A percentile compares a stretch with the other conserved stretches of the same genome.
Conservation (phyloP, 2,888 invertebrate species). For the Eilema caniola region DNA sequence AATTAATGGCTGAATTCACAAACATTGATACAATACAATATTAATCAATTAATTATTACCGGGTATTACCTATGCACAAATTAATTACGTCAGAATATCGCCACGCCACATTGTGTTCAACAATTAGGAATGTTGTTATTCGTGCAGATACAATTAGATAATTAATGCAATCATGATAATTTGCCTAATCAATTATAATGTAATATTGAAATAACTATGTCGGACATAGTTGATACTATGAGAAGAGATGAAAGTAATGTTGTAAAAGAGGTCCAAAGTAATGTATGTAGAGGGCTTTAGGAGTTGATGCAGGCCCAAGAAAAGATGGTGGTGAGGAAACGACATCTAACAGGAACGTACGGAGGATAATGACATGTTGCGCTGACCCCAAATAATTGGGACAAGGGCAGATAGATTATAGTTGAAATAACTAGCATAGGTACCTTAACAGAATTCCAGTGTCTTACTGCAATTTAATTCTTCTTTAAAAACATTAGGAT, state of each 20-base stretch:
- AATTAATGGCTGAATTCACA: conserved; percentile 25
- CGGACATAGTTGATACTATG: too few relatives aligned
- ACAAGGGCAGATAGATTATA: too few relatives aligned
- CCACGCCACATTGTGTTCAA: background rate
- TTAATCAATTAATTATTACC: conserved; percentile 26
- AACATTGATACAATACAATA: conserved; percentile 31
- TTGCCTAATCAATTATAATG: background rate
- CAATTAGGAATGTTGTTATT: background rate
- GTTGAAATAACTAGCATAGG: background rate
- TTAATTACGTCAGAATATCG: conserved; percentile 3
- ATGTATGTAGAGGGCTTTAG: too few relatives aligned
- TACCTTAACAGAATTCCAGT: too few relatives aligned
- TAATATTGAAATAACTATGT: background rate
- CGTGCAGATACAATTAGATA: background rate
- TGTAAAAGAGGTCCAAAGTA: too few relatives aligned
- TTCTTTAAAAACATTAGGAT: too few relatives aligned
- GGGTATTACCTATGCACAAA: background rate
- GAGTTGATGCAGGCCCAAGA: too few relatives aligned
- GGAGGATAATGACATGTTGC: too few relatives aligned
- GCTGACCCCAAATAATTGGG: too few relatives aligned
- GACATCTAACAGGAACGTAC: too few relatives aligned
- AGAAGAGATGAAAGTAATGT: too few relatives aligned
- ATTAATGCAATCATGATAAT: background rate
- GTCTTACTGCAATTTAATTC: background rate
- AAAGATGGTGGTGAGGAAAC: too few relatives aligned